These are phyloP conservation scores for Bombus soroeensis DNA, from an alignment of 1,140 invertebrate genomes.

Conservation along the genomic window DNA sequence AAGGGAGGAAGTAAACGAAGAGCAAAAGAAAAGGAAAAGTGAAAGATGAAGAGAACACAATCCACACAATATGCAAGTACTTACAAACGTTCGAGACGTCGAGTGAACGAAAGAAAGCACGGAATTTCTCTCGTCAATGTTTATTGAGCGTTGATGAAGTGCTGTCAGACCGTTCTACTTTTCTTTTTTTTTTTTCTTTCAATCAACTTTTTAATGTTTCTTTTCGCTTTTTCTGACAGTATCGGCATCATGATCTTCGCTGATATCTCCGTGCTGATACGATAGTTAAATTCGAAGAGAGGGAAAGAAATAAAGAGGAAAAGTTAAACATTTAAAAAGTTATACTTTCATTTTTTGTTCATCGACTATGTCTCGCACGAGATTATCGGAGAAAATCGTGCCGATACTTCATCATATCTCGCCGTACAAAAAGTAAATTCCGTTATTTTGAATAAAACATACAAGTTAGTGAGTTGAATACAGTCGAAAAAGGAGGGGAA, in stretches of 20 bases:
- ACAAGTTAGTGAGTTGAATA: slow-evolving; percentile 22
- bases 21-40: not conserved
- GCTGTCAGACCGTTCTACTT: slow-evolving; percentile 30
- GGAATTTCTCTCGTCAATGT: slow-evolving; percentile 35
- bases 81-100: slow-evolving; percentile 55
- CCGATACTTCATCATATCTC: not conserved
- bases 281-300: not conserved
- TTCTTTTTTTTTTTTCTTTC: not conserved
- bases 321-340: not conserved
- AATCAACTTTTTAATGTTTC: not conserved
- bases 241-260: slow-evolving; percentile 3
- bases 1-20: not conserved
- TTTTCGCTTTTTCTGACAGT: not conserved
- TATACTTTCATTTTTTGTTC: not conserved
- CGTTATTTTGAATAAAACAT: slow-evolving; percentile 28
- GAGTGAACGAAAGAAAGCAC: slow-evolving; percentile 46
- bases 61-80: slow-evolving; percentile 62
- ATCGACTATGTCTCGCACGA: not conserved
- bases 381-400: slow-evolving; percentile 9
- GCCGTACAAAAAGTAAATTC: slow-evolving; percentile 25
- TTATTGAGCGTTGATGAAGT: slow-evolving; percentile 59
- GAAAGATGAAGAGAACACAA: slow-evolving; percentile 48
- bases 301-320: not conserved
- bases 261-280: not conserved
- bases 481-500: not conserved